phyloP scores from a whole-genome alignment of 1,140 invertebrate genomes.

The Temnothorax nylanderi region DNA sequence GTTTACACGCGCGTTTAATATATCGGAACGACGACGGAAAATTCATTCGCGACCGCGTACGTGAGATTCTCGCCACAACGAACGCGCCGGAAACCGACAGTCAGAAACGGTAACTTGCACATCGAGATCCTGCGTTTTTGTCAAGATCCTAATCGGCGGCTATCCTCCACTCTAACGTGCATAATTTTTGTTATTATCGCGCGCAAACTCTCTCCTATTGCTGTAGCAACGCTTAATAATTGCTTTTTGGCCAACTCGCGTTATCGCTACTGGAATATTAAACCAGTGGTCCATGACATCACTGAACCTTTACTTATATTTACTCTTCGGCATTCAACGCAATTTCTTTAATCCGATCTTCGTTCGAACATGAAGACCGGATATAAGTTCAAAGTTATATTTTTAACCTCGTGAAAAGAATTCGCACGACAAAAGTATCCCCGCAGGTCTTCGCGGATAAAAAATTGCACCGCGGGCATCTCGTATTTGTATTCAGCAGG shows the following conservation, averaged over 20 bases:
- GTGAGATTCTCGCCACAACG: neutral
- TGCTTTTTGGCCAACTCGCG: neutral
- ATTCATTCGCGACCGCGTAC: neutral
- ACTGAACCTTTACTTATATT: neutral
- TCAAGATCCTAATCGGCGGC: conserved; percentile 3
- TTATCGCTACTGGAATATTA: conserved; percentile 23
- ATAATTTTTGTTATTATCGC: conserved; percentile 21
- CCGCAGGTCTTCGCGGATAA: neutral
- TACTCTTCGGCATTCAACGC: neutral
- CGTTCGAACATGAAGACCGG: neutral
- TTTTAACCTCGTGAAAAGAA: neutral
- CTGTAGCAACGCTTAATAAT: neutral
- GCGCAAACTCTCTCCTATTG: neutral
- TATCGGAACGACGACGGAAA: conserved; percentile 24
- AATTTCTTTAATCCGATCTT: neutral
- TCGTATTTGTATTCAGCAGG: conserved; percentile 43
- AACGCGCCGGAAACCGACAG: conserved; percentile 29
- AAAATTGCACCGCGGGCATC: conserved; percentile 61
- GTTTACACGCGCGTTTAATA: conserved; percentile 30
- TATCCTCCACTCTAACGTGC: neutral
- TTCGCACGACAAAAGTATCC: neutral
- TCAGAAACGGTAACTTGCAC: conserved; percentile 52
- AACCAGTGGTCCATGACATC: neutral
- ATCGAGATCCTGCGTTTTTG: conserved; percentile 33
- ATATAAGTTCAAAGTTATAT: neutral